phyloP scores from a whole-genome alignment of 2,113 vertebrate genomes.

The Myanophis thanlyinensis region DNA sequence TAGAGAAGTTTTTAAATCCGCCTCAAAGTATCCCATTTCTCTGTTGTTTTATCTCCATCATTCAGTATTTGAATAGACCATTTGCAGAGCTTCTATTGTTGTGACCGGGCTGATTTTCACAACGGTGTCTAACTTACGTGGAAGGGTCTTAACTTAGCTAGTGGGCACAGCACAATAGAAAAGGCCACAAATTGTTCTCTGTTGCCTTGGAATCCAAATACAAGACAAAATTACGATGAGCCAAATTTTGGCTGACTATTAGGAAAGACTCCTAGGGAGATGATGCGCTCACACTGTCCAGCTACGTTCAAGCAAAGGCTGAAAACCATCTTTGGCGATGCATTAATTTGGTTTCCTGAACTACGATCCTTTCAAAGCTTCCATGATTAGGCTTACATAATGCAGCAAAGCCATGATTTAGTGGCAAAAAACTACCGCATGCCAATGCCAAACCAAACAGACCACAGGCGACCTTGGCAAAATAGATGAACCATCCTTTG shows the following conservation, averaged over 20 bases:
- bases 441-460: neutral
- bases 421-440: neutral
- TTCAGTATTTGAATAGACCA: neutral
- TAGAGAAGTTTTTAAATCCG: neutral
- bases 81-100: neutral
- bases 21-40: neutral
- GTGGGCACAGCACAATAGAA: neutral
- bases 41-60: neutral
- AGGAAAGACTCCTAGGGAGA: neutral
- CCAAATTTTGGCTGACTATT: neutral
- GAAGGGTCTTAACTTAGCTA: neutral
- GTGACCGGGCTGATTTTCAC: neutral
- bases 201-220: neutral
- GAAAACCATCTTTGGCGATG: neutral
- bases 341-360: neutral
- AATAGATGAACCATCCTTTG: neutral
- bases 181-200: neutral
- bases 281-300: neutral
- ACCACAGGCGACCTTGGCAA: neutral
- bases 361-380: neutral
- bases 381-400: neutral
- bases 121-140: neutral
- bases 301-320: neutral
- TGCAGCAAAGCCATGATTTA: neutral
- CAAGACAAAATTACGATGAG: neutral